These are phyloP conservation scores for Ammospiza nelsoni DNA, from an alignment of 2,113 vertebrate genomes.

Conservation along the genomic window DNA sequence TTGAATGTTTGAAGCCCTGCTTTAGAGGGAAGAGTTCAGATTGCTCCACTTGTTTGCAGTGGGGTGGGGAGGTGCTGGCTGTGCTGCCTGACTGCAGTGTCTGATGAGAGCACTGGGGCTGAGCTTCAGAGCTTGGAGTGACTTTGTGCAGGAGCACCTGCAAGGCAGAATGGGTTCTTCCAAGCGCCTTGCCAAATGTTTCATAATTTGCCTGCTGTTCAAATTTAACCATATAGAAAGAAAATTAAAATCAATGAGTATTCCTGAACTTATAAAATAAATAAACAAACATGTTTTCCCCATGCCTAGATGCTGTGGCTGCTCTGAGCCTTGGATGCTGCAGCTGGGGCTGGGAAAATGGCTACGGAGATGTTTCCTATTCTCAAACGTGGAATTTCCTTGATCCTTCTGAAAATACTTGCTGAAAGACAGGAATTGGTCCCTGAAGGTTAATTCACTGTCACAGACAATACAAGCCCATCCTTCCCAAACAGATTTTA, in stretches of 20 bases:
- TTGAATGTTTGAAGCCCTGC: neutral
- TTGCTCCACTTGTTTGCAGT: neutral
- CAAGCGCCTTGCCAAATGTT: neutral
- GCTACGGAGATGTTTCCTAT: neutral
- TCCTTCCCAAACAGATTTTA: neutral
- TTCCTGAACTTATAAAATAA: neutral
- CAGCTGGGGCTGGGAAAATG: neutral
- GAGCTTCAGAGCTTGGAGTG: neutral
- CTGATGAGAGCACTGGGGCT: neutral
- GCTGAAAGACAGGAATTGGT: constrained; percentile 1
- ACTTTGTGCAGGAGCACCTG: neutral
- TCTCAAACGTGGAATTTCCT: neutral
- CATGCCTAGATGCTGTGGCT: neutral
- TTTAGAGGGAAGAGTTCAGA: neutral
- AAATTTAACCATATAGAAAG: neutral
- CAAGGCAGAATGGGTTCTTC: neutral
- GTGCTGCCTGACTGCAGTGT: neutral
- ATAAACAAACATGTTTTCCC: neutral
- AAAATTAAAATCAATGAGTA: neutral
- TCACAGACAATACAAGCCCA: neutral
- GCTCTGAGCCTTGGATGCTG: neutral
- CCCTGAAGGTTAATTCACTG: constrained; percentile 20
- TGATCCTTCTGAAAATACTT: neutral
- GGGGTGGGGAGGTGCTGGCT: neutral
- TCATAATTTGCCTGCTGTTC: neutral